Percentiles rank a stretch among this genome's conserved stretches.
Conservation (phyloP, 2,797 vertebrate species). For the Heliangelus exortis region DNA sequence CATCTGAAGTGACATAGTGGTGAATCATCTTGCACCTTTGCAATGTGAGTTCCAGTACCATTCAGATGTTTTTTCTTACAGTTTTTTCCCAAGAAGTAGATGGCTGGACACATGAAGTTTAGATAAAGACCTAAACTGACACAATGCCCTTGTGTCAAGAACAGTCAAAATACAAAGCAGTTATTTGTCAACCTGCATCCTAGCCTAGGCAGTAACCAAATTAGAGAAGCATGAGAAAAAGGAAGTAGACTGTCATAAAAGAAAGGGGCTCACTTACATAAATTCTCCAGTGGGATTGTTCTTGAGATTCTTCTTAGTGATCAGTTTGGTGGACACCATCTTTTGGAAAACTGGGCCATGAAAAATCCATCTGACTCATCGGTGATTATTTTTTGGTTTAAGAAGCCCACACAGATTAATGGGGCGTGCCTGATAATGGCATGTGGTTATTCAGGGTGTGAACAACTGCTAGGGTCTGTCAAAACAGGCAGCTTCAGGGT, state of each 20-base stretch:
- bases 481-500: neutral
- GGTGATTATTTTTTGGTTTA: constrained; percentile 7
- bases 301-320: neutral
- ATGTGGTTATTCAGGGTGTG: constrained; percentile 37
- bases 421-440: constrained; percentile 15
- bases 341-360: neutral
- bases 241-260: neutral
- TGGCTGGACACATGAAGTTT: neutral
- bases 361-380: constrained; percentile 7
- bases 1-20: neutral
- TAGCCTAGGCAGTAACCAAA: neutral
- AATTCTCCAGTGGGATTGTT: neutral
- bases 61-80: neutral
- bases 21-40: neutral
- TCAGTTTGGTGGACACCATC: neutral
- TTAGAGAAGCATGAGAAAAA: neutral
- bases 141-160: no score
- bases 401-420: neutral
- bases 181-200: neutral
- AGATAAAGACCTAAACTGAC: neutral
- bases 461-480: neutral
- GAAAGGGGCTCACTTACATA: neutral
- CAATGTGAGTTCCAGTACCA: neutral
- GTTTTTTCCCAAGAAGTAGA: neutral
- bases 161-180: neutral